Conservation (phyloP, 2,888 invertebrate species). For the Hydroisotoma schaefferi region DNA sequence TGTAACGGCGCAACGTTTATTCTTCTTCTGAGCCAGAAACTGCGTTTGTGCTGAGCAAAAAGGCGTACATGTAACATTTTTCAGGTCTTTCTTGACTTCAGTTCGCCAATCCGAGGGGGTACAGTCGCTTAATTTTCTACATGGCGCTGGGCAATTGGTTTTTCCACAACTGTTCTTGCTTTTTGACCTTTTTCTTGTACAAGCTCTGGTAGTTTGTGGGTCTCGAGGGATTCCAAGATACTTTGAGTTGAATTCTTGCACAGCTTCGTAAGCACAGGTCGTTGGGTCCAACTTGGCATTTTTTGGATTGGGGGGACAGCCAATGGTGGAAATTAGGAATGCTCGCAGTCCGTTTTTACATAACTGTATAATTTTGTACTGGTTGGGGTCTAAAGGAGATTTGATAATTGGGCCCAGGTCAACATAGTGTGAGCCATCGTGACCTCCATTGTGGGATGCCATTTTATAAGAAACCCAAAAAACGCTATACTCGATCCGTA, state of each 20-base stretch:
- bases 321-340: constrained; percentile 18
- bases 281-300: too few species aligned
- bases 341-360: constrained; percentile 7
- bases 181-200: too few species aligned
- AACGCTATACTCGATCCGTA: too few species aligned
- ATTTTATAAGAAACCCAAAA: not conserved
- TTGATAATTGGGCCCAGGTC: constrained; percentile 15
- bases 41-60: too few species aligned
- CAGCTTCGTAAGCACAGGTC: not conserved
- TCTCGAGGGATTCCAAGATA: not conserved
- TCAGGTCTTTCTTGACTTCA: too few species aligned
- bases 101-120: too few species aligned
- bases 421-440: not conserved
- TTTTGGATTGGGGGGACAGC: not conserved
- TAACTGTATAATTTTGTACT: constrained; percentile 9
- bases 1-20: not conserved
- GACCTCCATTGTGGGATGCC: not conserved
- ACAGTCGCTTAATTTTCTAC: too few species aligned
- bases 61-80: constrained; percentile 6
- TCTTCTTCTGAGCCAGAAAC: not conserved
- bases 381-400: constrained; percentile 23
- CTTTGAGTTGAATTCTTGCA: constrained; percentile 13
- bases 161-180: too few species aligned
- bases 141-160: too few species aligned
- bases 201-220: too few species aligned